A percentile compares a stretch with the other conserved stretches of the same genome.
phyloP scores from a whole-genome alignment of 2,113 vertebrate species.

The Helogale parvula region DNA sequence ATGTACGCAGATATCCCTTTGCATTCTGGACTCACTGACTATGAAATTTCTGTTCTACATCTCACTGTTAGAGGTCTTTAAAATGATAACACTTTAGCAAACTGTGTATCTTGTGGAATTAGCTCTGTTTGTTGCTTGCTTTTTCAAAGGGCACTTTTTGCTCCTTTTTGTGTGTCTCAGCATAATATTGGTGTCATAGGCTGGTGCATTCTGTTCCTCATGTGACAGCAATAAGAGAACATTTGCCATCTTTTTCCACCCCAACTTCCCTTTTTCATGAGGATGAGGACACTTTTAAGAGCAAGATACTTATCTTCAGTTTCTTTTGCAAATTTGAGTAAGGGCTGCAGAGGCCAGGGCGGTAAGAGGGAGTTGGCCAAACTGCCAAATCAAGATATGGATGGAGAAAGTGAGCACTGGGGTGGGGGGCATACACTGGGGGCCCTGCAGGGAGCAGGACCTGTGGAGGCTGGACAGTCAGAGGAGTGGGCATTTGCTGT shows the following conservation, averaged over 20 bases:
- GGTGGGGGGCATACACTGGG: rapidly evolving
- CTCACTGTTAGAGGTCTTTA: not conserved
- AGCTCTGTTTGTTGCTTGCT: not conserved
- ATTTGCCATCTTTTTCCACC: not conserved
- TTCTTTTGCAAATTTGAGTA: not conserved
- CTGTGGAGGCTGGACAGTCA: rapidly evolving
- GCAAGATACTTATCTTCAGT: not conserved
- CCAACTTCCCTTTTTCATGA: not conserved
- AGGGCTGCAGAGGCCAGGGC: not conserved
- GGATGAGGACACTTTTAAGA: not conserved
- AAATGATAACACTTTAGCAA: not conserved
- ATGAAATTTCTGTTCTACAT: not conserved
- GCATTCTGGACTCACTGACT: not conserved
- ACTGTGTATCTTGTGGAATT: not conserved
- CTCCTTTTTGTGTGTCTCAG: not conserved
- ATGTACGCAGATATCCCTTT: not conserved
- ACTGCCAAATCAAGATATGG: not conserved
- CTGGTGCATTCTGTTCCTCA: not conserved
- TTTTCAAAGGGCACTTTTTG: not conserved
- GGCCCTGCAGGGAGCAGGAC: not conserved
- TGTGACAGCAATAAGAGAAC: not conserved
- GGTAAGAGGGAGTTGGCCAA: not conserved
- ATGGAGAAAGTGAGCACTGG: not conserved
- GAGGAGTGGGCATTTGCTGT: not conserved
- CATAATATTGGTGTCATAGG: not conserved